phyloP scores from a whole-genome alignment of 2,113 vertebrate species.

The Pituophis catenifer region DNA sequence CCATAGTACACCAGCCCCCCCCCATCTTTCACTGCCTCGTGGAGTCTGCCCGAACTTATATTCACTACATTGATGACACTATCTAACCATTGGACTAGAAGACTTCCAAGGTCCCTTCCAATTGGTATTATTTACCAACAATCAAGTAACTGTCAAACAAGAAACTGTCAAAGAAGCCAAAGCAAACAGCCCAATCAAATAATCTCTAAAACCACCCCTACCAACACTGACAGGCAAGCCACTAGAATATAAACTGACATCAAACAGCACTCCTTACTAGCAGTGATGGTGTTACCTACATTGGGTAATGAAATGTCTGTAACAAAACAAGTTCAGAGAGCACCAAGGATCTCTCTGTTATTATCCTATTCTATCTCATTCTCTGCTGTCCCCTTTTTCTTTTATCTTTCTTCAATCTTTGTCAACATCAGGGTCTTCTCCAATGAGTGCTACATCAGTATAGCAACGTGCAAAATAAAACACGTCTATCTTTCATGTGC shows the following conservation, averaged over 20 bases:
- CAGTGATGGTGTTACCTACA: not conserved
- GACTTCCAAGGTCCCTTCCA: not conserved
- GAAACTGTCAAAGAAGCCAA: not conserved
- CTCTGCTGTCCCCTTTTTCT: not conserved
- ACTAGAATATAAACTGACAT: not conserved
- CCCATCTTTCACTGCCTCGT: not conserved
- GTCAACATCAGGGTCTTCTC: not conserved
- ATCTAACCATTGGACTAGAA: not conserved
- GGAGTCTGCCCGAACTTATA: not conserved
- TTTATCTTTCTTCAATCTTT: not conserved
- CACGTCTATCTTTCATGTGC: not conserved
- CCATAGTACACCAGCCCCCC: not conserved
- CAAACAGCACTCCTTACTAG: not conserved
- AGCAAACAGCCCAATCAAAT: not conserved
- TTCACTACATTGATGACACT: not conserved
- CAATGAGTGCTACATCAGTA: not conserved
- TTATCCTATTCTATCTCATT: not conserved
- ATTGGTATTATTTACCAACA: not conserved
- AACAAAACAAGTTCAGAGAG: not conserved
- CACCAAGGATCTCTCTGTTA: not conserved
- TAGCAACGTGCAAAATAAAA: not conserved
- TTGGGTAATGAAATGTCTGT: not conserved
- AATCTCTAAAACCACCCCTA: not conserved
- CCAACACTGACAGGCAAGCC: not conserved
- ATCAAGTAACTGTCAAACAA: not conserved